These are phyloP conservation scores for Amphipoea oculea DNA, from an alignment of 2,888 invertebrate species.

Conservation along the genomic window DNA sequence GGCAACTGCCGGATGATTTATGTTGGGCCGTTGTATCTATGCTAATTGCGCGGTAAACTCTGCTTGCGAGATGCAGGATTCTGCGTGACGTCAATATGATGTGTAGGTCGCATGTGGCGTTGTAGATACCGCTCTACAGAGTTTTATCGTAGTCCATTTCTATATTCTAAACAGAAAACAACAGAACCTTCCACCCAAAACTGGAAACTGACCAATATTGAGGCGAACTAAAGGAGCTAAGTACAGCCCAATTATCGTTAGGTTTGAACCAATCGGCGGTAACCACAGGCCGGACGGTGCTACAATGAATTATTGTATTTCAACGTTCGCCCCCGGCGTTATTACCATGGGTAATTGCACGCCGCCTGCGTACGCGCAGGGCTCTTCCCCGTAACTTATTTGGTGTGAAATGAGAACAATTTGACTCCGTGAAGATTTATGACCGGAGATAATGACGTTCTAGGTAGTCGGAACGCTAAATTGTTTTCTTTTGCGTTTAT, in stretches of 20 bases:
- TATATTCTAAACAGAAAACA: neutral
- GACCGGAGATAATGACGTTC: constrained; percentile 79
- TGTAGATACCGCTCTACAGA: no score
- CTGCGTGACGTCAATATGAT: no score
- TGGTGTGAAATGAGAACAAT: constrained; percentile 88
- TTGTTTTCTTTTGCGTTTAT: constrained; percentile 63
- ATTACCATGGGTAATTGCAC: constrained; percentile 82
- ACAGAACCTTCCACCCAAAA: constrained; percentile 4
- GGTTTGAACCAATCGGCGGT: constrained; percentile 59
- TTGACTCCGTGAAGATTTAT: constrained; percentile 85
- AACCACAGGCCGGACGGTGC: constrained; percentile 63
- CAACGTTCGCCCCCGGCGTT: constrained; percentile 64
- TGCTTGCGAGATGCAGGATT: no score
- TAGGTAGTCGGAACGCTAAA: constrained; percentile 64
- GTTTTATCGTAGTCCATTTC: neutral
- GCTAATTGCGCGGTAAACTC: no score
- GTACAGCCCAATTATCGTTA: constrained; percentile 61
- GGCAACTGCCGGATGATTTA: no score
- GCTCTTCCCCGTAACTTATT: constrained; percentile 83
- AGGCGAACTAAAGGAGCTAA: constrained; percentile 43
- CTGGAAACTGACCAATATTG: neutral
- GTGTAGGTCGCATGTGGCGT: no score
- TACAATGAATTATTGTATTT: constrained; percentile 68
- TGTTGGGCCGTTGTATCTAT: no score
- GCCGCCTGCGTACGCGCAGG: constrained; percentile 67